Evolutionary conservation across 2,888 invertebrate species (phyloP).

Genomic region (Drosophila mettleri): DNA sequence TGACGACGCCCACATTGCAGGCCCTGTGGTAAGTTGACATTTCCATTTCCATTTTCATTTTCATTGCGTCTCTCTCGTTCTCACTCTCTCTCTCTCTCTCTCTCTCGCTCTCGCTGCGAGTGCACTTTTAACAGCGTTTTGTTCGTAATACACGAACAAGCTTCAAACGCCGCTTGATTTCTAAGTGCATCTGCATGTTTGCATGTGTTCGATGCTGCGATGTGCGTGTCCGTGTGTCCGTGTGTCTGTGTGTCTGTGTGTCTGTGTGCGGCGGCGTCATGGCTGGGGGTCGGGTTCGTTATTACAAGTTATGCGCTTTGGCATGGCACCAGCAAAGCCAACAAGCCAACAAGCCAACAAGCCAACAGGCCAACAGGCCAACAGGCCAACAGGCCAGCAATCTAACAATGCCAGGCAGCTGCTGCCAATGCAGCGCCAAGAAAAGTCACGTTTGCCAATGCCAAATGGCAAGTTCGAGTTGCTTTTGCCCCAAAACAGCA

Average conservation of each 20-base stretch:
- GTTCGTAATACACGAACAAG: conserved; percentile 32
- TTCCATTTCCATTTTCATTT: conserved; percentile 44
- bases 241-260: conserved; percentile 6
- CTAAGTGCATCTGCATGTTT: conserved; percentile 47
- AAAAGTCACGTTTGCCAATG: conserved; percentile 46
- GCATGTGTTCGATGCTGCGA: conserved; percentile 12
- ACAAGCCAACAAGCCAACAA: conserved; percentile 14
- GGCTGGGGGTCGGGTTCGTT: conserved; percentile 51
- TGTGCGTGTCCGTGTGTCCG: not conserved
- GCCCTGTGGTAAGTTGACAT: conserved; percentile 73
- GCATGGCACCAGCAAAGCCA: conserved; percentile 18
- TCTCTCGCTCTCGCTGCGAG: conserved; percentile 9
- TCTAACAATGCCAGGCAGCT: conserved; percentile 30
- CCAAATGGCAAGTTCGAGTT: conserved; percentile 19
- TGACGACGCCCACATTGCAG: conserved; percentile 37
- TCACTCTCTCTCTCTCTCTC: not conserved
- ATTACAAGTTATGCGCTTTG: conserved; percentile 71
- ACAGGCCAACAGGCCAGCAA: conserved; percentile 6
- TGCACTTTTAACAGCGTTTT: conserved; percentile 58
- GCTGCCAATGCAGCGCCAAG: conserved; percentile 19
- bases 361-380: conserved; percentile 20
- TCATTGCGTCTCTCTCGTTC: too few relatives aligned
- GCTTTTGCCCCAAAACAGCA: conserved; percentile 31
- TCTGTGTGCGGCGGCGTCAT: conserved; percentile 1
- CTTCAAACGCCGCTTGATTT: conserved; percentile 51